These are phyloP conservation scores for Mormyrus iriodes DNA, from an alignment of 2,113 vertebrate genomes.

Conservation along the genomic window DNA sequence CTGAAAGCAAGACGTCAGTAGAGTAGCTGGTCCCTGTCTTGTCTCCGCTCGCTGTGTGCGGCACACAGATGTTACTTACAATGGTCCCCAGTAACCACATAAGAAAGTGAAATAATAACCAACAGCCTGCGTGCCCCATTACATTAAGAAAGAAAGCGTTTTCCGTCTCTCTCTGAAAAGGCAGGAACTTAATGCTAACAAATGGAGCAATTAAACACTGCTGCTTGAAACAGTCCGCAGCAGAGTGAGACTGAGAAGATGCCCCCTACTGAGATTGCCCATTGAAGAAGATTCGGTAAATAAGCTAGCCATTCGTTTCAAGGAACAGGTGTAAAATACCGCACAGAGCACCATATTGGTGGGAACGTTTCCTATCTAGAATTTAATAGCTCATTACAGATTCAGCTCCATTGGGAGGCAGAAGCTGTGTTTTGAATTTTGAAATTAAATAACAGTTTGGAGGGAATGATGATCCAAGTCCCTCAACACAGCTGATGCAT, in stretches of 20 bases:
- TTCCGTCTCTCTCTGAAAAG: constrained; percentile 35
- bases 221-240: constrained; percentile 48
- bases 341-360: constrained; percentile 47
- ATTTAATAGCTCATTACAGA: constrained; percentile 55
- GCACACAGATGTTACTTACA: constrained; percentile 64
- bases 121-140: constrained; percentile 46
- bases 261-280: constrained; percentile 42
- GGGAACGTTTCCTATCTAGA: constrained; percentile 47
- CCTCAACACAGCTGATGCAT: constrained; percentile 40
- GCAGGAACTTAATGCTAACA: constrained; percentile 38
- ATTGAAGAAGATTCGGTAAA: constrained; percentile 53
- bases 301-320: constrained; percentile 52
- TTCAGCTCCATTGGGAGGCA: constrained; percentile 39
- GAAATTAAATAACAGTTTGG: constrained; percentile 38
- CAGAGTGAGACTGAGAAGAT: constrained; percentile 36
- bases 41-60: constrained; percentile 51
- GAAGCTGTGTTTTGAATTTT: constrained; percentile 40
- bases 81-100: constrained; percentile 49
- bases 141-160: constrained; percentile 37
- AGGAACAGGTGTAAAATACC: constrained; percentile 44
- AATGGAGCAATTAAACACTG: constrained; percentile 48
- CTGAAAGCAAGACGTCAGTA: constrained; percentile 58
- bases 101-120: constrained; percentile 46
- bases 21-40: constrained; percentile 50
- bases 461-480: constrained; percentile 20